These are phyloP conservation scores for Drosophila quadrilineata DNA, from an alignment of 1,140 invertebrate species.

Conservation along the genomic window DNA sequence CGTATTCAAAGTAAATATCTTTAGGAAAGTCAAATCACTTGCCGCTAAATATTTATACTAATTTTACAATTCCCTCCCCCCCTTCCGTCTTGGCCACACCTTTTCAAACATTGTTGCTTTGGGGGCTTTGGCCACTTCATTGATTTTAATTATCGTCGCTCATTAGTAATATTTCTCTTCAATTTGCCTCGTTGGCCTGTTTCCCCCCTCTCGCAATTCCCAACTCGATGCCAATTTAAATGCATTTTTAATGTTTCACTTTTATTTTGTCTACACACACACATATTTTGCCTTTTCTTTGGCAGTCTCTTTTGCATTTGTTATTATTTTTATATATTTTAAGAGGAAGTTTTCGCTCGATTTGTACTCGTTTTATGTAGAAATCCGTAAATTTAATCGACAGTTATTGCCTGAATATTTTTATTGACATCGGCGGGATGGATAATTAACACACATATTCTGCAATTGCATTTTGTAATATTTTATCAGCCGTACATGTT, in stretches of 20 bases:
- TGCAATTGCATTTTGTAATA: too few species aligned
- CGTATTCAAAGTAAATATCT: background rate
- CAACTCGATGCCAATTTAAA: conserved; percentile 7
- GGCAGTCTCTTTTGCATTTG: too few species aligned
- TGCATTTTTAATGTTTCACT: conserved; percentile 33
- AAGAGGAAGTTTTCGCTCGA: too few species aligned
- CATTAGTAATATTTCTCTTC: background rate
- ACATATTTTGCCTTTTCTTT: too few species aligned
- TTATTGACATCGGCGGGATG: too few species aligned
- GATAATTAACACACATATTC: conserved; percentile 36
- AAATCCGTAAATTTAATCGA: conserved; percentile 13
- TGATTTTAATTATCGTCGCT: conserved; percentile 14
- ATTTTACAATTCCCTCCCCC: background rate
- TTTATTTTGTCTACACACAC: too few species aligned
- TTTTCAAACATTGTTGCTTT: background rate
- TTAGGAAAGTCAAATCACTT: background rate
- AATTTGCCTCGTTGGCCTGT: background rate
- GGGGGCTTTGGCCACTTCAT: background rate
- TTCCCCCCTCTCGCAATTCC: background rate
- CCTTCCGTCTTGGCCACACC: background rate
- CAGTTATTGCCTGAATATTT: background rate
- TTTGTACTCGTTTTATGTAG: too few species aligned
- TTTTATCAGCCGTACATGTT: too few species aligned
- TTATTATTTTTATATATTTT: too few species aligned
- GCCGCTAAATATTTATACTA: background rate